Evolutionary conservation across 2,888 invertebrate species (phyloP), one percentile per base, ranked within the genome.

Genomic region (Fragum fragum): DNA sequence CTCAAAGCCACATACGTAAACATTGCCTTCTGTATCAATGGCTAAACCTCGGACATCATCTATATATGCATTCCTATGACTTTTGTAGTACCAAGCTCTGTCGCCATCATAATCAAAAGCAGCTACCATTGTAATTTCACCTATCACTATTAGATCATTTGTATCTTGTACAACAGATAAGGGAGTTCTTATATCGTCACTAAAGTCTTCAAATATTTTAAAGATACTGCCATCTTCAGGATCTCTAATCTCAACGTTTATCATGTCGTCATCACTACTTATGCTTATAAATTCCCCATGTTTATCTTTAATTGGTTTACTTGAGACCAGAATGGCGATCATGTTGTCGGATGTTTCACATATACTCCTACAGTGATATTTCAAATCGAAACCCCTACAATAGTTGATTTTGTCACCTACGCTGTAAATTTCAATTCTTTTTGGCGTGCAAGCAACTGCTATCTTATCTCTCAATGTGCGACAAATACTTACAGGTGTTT

Each of bases 21-120:
- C n/a, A 26, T 57, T 57, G 21, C 57, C 57, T 57, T 57, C 57
- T 57, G 23, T 11, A 57, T 57, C 57, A 57, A 57, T 23, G 23
- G 21, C 26, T n/a, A 57, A 18, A 14, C 57, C 57, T 3, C 11
- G 57, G 14, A 23, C 11, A 23, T 23, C 57, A n/a, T 57, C 57
- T 6, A 57, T 3, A 11, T 21, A 3, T 9, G 11, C 23, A 14
- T 57, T 26, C 26, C 23, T 26, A 23, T 57, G 11, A 26, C 57
- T 26, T 23, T 57, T 57, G 26, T 57, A 57, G 14, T 23, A 57
- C 57, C 57, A 26, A 9, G 1, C 9, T 7, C 23, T n/a, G n/a
- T 23, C 21, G 2, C 57, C 57, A 57, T 57, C 11, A 9, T 21
- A 1, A 57, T 57, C 57, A 26, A 26, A 7, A 18, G 57, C 57